Evolutionary conservation across 2,113 vertebrate genomes (phyloP), one percentile per base, ranked within the genome.

Genomic region (Rhineura floridana): DNA sequence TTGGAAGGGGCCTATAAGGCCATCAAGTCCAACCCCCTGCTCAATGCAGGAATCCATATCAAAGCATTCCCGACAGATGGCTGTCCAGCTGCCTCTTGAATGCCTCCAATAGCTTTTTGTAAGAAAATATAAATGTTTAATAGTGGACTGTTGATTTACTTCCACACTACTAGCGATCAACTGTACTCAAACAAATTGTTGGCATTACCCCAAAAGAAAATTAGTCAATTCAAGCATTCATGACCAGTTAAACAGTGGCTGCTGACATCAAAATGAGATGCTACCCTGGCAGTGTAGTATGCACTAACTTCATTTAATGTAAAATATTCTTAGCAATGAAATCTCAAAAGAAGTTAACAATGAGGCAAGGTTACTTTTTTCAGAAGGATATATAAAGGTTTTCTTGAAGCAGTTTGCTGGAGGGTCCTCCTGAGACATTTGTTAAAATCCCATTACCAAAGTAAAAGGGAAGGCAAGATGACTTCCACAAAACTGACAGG

Each of bases 291-390:
- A 86, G 55, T 87, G 81, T 36, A 50, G 52, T 19, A 84, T 75
- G 69, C 25, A 48, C n/a, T 86, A 67, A 77, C 46, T 9, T 79
- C n/a, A 55, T 76, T 86, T 79, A 21, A 9, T 83, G 46, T 78
- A 87, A 86, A 89, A 86, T 46, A 88, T n/a, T 82, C 52, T 44
- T 81, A 81, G 39, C 73, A 52, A 72, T 23, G 36, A 2, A 50
- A 72, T 85, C 48, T 87, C 77, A 6, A 2, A 73, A 72, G 67
- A 19, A 88, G 62, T 30, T 82, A n/a, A 83, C n/a, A 62, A 65
- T 15, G 1, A 23, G 0, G 7, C 33, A 36, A 36, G 6, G 2
- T 62, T 85, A 90, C 39, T 59, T 83, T 89, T 46, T 52, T 85
- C 39, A 69, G 69, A 15, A 63, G 36, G 52, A n/a, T 2, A 84